A percentile compares a stretch with the other conserved stretches of the same genome.
Conservation (phyloP, 30 jellyfish, hydroid and myxozoan genomes). For the Aurelia aurita complex sp. Pacific region DNA sequence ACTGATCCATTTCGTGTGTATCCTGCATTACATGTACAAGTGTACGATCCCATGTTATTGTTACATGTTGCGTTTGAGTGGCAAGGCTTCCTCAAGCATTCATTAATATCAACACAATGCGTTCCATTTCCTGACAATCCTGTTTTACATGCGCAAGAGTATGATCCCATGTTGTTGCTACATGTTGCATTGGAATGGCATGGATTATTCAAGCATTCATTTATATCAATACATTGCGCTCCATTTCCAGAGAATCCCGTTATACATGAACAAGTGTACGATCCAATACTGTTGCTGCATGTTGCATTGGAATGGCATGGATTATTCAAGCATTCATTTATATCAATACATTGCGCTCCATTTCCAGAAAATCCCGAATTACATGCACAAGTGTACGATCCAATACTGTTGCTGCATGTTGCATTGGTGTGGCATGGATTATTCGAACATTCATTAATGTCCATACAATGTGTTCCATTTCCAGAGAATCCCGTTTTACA, state of each 20-base stretch:
- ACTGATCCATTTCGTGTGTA: constrained; percentile 27
- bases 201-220: constrained; percentile 39
- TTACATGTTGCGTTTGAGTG: not conserved
- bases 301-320: constrained; percentile 20
- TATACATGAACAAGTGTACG: constrained; percentile 19
- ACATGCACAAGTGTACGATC: constrained; percentile 12
- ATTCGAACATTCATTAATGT: not conserved
- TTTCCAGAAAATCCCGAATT: constrained; percentile 11
- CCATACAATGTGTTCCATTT: too few relatives aligned
- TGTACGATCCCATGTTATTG: constrained; percentile 16
- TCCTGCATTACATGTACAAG: constrained; percentile 31
- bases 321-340: not conserved
- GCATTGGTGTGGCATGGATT: constrained; percentile 15
- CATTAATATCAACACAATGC: not conserved
- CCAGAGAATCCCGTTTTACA: too few relatives aligned
- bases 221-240: constrained; percentile 16
- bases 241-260: constrained; percentile 57
- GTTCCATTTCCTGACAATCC: constrained; percentile 34
- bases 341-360: not conserved
- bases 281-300: not conserved
- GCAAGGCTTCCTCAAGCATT: not conserved
- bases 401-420: not conserved
- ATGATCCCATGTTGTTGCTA: not conserved
- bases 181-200: constrained; percentile 9
- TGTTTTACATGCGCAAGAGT: constrained; percentile 11